phyloP scores from a whole-genome alignment of 2,888 invertebrate species.

The Zygogramma bicolorata region DNA sequence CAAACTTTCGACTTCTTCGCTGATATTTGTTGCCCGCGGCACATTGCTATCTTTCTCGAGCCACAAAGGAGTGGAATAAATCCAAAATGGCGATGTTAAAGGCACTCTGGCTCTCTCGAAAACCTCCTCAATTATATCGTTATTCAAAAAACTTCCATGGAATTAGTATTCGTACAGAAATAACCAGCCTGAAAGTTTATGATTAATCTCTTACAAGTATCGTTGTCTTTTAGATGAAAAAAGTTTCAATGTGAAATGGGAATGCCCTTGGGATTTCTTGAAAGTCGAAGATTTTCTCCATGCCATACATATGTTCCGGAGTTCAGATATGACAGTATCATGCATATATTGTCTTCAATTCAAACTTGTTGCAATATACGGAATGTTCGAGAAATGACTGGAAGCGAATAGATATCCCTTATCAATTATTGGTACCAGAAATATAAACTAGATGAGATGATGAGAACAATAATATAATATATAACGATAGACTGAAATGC shows the following conservation, averaged over 20 bases:
- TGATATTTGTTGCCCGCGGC: conserved; percentile 41
- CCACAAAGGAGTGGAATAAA: neutral
- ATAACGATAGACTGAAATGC: too few species aligned
- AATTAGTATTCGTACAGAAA: conserved; percentile 24
- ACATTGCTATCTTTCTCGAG: conserved; percentile 20
- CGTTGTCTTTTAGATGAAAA: neutral
- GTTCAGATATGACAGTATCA: too few species aligned
- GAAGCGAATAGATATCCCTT: too few species aligned
- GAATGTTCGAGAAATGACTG: too few species aligned
- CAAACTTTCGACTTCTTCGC: conserved; percentile 39
- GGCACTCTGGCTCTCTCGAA: conserved; percentile 2
- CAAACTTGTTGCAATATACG: too few species aligned
- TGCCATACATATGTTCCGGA: too few species aligned
- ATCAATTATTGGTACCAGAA: too few species aligned
- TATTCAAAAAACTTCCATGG: conserved; percentile 21
- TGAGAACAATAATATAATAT: too few species aligned
- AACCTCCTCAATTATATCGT: conserved; percentile 17
- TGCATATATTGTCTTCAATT: too few species aligned
- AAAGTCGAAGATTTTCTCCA: too few species aligned
- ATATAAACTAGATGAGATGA: too few species aligned
- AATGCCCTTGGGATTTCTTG: too few species aligned
- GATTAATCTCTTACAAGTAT: conserved; percentile 4
- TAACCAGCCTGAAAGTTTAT: conserved; percentile 15
- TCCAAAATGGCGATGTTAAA: neutral
- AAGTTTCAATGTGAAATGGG: neutral